phyloP scores from a whole-genome alignment of 1,140 invertebrate species.

The Xylocopa sonorina region DNA sequence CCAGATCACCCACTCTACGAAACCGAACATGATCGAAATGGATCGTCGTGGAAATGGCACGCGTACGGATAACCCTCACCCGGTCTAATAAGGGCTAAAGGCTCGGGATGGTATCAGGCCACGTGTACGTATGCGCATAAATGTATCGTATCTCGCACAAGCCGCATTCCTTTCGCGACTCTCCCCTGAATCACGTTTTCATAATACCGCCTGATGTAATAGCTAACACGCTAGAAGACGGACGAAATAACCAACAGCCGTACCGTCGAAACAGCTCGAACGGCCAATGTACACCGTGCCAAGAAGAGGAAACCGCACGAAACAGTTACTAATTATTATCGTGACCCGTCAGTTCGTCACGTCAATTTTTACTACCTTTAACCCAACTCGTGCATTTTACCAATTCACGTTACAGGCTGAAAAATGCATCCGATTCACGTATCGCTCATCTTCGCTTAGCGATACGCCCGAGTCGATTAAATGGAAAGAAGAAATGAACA shows the following conservation, averaged over 20 bases:
- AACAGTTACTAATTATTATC: not conserved
- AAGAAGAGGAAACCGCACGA: not conserved
- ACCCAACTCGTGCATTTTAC: too few relatives aligned
- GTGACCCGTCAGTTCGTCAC: not conserved
- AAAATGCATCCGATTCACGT: too few relatives aligned
- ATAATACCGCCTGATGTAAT: constrained; percentile 63
- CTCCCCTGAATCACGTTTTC: constrained; percentile 63
- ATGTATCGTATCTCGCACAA: not conserved
- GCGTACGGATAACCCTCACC: not conserved
- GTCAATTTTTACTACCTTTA: not conserved
- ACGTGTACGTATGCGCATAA: not conserved
- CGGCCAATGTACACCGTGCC: constrained; percentile 3
- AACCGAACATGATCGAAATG: too few relatives aligned
- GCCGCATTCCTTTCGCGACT: constrained; percentile 45
- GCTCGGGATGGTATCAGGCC: not conserved
- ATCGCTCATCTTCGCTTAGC: too few relatives aligned
- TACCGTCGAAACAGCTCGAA: not conserved
- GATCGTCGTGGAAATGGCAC: not conserved
- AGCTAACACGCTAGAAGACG: constrained; percentile 29
- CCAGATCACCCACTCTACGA: too few relatives aligned
- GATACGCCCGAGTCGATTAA: too few relatives aligned
- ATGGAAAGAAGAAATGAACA: not conserved
- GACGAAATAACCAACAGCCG: constrained; percentile 33
- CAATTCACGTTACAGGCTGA: too few relatives aligned
- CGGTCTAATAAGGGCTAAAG: not conserved